phyloP scores from a whole-genome alignment of 2,113 vertebrate species.

The Baryphthengus martii region DNA sequence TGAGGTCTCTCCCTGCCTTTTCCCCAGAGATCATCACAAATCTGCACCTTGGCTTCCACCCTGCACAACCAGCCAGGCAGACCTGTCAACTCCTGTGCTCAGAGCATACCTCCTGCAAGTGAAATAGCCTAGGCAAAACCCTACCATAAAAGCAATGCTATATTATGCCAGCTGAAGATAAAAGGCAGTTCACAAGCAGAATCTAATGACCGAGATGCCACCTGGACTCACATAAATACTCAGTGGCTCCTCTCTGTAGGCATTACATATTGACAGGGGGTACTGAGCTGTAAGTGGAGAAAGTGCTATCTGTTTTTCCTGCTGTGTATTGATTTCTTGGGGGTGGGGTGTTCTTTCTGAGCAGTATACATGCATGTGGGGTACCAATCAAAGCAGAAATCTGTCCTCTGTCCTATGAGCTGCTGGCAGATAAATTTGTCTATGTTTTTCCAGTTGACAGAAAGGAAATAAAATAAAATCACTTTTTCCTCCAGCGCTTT shows the following conservation, averaged over 20 bases:
- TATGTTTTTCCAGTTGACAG: not conserved
- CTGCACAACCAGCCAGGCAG: not conserved
- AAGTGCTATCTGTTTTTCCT: not conserved
- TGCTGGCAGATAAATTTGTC: not conserved
- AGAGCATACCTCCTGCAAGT: fast-evolving
- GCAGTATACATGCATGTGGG: not conserved
- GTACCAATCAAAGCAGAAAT: not conserved
- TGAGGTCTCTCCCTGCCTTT: not conserved
- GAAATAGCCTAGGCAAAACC: not conserved
- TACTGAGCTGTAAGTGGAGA: not conserved
- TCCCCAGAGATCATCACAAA: not conserved
- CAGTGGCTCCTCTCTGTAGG: not conserved
- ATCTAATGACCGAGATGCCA: not conserved
- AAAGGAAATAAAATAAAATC: not conserved
- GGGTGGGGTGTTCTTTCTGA: not conserved
- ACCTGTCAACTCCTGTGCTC: not conserved
- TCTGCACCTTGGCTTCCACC: not conserved
- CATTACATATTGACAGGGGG: not conserved
- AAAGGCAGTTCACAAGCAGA: not conserved
- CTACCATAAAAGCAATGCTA: not conserved
- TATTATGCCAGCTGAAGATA: not conserved
- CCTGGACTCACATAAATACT: not conserved
- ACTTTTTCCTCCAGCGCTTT: not conserved
- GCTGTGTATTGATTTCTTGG: not conserved
- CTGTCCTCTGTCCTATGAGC: not conserved